These are phyloP conservation scores for Allacma fusca DNA, from an alignment of 2,888 invertebrate species.

Conservation along the genomic window DNA sequence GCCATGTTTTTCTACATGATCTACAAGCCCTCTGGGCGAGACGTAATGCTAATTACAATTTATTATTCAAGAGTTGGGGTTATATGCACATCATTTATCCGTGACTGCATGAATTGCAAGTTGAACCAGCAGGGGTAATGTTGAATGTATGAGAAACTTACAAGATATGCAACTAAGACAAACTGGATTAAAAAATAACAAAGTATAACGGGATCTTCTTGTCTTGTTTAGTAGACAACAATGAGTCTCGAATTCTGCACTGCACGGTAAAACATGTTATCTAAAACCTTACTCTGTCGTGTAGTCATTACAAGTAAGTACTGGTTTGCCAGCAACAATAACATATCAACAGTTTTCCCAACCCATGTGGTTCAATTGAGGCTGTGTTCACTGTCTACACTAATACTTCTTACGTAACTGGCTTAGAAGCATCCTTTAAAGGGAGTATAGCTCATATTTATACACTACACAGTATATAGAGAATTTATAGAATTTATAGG, in stretches of 20 bases:
- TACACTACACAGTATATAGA: too few relatives aligned
- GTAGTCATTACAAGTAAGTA: not conserved
- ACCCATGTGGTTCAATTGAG: too few relatives aligned
- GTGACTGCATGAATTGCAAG: not conserved
- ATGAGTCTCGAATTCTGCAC: not conserved
- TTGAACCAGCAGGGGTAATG: slow-evolving; percentile 2
- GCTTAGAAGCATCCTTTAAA: too few relatives aligned
- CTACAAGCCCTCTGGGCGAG: not conserved
- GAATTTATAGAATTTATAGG: too few relatives aligned
- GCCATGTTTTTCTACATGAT: not conserved
- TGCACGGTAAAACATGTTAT: not conserved
- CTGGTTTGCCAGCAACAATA: not conserved
- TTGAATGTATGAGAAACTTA: not conserved
- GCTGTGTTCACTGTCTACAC: too few relatives aligned
- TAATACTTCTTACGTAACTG: too few relatives aligned
- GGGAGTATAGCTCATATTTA: too few relatives aligned
- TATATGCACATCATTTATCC: not conserved
- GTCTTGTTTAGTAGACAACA: not conserved
- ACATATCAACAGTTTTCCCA: too few relatives aligned
- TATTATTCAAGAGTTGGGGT: slow-evolving; percentile 1
- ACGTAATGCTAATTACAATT: slow-evolving; percentile 5
- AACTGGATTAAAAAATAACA: not conserved
- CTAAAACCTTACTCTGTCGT: not conserved
- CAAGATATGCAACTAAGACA: not conserved
- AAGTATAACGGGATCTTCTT: not conserved